phyloP scores from a whole-genome alignment of 2,113 vertebrate genomes.

The Lontra canadensis region DNA sequence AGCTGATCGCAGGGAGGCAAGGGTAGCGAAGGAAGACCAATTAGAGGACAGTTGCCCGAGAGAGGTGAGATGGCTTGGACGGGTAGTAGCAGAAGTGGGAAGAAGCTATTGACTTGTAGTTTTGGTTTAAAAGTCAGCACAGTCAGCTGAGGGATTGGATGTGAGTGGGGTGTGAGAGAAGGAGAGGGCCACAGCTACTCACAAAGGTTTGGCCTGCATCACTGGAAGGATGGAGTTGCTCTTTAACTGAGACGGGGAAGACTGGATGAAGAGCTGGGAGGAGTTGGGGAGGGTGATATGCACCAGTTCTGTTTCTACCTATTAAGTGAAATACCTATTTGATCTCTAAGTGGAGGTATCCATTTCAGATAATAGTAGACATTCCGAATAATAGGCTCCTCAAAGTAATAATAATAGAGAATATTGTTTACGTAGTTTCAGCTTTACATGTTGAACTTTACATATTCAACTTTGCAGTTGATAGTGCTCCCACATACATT shows the following conservation, averaged over 20 bases:
- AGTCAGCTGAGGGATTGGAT: neutral
- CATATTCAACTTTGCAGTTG: neutral
- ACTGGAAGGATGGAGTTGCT: neutral
- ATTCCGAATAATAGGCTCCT: neutral
- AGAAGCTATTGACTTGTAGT: neutral
- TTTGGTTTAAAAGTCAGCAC: neutral
- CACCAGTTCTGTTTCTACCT: neutral
- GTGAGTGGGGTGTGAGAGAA: neutral
- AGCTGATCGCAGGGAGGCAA: neutral
- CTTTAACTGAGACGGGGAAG: neutral
- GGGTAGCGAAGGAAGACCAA: neutral
- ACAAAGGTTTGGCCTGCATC: neutral
- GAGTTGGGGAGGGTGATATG: neutral
- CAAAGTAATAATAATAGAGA: neutral
- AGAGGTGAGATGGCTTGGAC: neutral
- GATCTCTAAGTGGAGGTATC: neutral
- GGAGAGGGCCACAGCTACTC: neutral
- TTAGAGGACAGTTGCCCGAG: neutral
- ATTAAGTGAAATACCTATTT: neutral
- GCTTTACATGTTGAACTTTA: neutral
- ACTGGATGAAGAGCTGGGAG: neutral
- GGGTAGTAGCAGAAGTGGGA: neutral
- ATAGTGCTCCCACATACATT: neutral
- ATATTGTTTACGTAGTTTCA: neutral
- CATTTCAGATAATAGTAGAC: neutral